phyloP scores from a whole-genome alignment of 2,113 vertebrate genomes.

The Microcebus murinus region DNA sequence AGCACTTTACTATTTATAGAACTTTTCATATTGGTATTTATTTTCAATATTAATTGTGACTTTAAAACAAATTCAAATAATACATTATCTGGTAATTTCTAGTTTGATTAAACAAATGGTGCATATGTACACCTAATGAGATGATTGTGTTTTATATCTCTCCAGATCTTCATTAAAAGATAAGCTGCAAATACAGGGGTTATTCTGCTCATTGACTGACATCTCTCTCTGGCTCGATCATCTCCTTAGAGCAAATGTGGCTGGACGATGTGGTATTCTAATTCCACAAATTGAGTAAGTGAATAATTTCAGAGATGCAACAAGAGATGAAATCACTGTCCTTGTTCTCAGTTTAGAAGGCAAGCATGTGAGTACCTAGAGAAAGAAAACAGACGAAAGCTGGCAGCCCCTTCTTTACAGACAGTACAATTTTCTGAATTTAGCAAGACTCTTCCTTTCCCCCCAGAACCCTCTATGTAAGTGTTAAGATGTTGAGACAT shows the following conservation, averaged over 20 bases:
- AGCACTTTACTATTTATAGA: background rate
- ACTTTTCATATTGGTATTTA: slow-evolving; percentile 41
- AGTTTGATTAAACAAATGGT: slow-evolving; percentile 46
- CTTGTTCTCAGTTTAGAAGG: slow-evolving; percentile 14
- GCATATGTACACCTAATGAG: background rate
- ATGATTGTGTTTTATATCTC: background rate
- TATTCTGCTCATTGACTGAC: background rate
- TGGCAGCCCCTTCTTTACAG: slow-evolving; percentile 43
- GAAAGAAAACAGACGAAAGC: slow-evolving; percentile 37
- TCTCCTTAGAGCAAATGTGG: slow-evolving; percentile 36
- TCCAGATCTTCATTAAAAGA: background rate
- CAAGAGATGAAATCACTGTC: background rate
- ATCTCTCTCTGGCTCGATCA: background rate
- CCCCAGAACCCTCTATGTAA: slow-evolving; percentile 37
- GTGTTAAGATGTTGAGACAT: slow-evolving; percentile 68
- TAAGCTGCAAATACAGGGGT: background rate
- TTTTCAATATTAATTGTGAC: slow-evolving; percentile 49
- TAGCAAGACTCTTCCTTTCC: slow-evolving; percentile 29
- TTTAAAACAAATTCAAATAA: slow-evolving; percentile 33
- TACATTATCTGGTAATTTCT: background rate
- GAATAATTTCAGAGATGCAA: slow-evolving; percentile 17
- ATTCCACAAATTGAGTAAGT: slow-evolving; percentile 9
- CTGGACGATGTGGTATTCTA: slow-evolving; percentile 16
- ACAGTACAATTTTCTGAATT: slow-evolving; percentile 62
- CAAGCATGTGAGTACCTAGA: background rate